Percentiles rank a stretch among this genome's conserved stretches.
Evolutionary conservation across 2,113 vertebrate species (phyloP).

Genomic region (Phodopus roborovskii): DNA sequence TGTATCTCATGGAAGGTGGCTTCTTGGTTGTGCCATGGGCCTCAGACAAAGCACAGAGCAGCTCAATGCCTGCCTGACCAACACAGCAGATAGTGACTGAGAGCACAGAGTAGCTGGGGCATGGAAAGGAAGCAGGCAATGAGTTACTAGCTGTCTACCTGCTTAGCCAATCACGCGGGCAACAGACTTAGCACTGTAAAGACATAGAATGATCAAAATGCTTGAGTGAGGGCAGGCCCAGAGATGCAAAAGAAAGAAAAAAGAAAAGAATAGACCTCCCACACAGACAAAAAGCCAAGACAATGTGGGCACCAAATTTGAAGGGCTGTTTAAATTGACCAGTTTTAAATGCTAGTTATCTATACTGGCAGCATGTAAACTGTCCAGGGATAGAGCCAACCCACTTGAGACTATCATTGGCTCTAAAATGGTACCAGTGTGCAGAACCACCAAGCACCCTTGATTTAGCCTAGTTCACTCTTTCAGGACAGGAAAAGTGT

Average conservation of each 20-base stretch:
- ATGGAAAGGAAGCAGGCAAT: not conserved
- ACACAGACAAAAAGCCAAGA: not conserved
- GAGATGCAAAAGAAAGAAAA: not conserved
- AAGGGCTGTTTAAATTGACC: not conserved
- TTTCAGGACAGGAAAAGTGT: not conserved
- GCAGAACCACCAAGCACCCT: not conserved
- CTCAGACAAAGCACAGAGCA: not conserved
- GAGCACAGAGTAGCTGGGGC: not conserved
- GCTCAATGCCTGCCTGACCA: not conserved
- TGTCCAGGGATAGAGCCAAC: not conserved
- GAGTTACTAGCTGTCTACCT: not conserved
- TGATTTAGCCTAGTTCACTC: not conserved
- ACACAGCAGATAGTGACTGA: not conserved
- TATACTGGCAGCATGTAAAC: not conserved
- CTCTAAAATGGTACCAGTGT: not conserved
- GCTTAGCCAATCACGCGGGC: not conserved
- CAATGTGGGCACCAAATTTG: not conserved
- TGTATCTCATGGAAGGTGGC: fast-evolving
- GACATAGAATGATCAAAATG: not conserved
- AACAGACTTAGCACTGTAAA: slow-evolving; percentile 30
- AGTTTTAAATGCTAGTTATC: not conserved
- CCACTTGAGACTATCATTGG: not conserved
- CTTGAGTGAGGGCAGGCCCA: not conserved
- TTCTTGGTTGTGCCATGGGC: not conserved
- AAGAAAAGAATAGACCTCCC: not conserved